phyloP scores from a whole-genome alignment of 2,888 invertebrate genomes.

The Volucella inflata region DNA sequence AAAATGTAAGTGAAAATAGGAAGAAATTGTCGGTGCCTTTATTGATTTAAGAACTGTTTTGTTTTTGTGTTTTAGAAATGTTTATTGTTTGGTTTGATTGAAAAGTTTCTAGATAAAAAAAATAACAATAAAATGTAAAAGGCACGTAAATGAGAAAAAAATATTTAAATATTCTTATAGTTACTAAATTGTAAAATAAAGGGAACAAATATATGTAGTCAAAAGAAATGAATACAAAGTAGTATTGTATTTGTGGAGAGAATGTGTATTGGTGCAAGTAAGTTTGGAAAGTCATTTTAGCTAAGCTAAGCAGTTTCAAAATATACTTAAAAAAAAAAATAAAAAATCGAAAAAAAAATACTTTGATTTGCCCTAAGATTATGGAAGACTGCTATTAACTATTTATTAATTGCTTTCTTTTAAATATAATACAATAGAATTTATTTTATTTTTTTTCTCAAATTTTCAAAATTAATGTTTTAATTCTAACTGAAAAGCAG shows the following conservation, averaged over 20 bases:
- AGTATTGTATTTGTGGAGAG: slow-evolving; percentile 63
- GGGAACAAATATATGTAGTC: slow-evolving; percentile 9
- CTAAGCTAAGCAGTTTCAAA: slow-evolving; percentile 23
- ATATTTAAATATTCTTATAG: neutral
- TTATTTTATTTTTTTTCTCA: slow-evolving; percentile 39
- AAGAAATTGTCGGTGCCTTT: slow-evolving; percentile 58
- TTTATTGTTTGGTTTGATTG: slow-evolving; percentile 9
- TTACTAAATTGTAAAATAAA: slow-evolving; percentile 8
- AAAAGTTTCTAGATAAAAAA: slow-evolving; percentile 36
- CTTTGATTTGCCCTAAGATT: slow-evolving; percentile 75
- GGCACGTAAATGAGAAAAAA: slow-evolving; percentile 51
- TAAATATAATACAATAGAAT: slow-evolving; percentile 59
- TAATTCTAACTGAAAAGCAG: neutral
- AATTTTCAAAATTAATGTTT: slow-evolving; percentile 14
- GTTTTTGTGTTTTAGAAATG: slow-evolving; percentile 20
- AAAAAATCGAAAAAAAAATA: slow-evolving; percentile 38
- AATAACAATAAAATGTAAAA: slow-evolving; percentile 27
- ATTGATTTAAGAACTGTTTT: slow-evolving; percentile 37
- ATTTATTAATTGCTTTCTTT: slow-evolving; percentile 66
- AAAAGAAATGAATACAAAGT: no score
- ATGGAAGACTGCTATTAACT: slow-evolving; percentile 78
- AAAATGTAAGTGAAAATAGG: slow-evolving; percentile 54
- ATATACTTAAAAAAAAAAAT: slow-evolving; percentile 14
- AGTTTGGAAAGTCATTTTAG: slow-evolving; percentile 30
- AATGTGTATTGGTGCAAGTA: slow-evolving; percentile 62